phyloP scores from a whole-genome alignment of 2,888 invertebrate genomes.

The Macrosoma leucophasiata region DNA sequence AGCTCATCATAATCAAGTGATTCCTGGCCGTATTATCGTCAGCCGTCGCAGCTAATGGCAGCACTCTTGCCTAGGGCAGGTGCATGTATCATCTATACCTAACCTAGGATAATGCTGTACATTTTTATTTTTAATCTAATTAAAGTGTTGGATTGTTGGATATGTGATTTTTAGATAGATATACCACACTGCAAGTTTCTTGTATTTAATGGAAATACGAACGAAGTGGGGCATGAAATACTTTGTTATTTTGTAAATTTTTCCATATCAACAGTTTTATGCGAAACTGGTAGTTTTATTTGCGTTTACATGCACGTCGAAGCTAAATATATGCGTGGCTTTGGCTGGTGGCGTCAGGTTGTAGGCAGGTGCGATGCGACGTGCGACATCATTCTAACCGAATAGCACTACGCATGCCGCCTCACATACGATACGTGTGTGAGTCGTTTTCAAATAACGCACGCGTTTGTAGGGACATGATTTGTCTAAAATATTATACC shows the following conservation, averaged over 20 bases:
- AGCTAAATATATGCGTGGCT: conserved; percentile 23
- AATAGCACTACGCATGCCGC: conserved; percentile 11
- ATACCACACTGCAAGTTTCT: too few relatives aligned
- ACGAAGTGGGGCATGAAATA: too few relatives aligned
- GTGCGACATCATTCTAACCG: conserved; percentile 24
- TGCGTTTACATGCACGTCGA: conserved; percentile 15
- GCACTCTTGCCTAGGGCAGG: conserved; percentile 21
- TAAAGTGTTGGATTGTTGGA: conserved; percentile 25
- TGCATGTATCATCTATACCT: too few relatives aligned
- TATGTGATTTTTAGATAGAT: too few relatives aligned
- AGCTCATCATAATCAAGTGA: conserved; percentile 26
- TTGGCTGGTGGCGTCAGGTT: conserved; percentile 26
- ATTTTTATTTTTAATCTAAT: conserved; percentile 20
- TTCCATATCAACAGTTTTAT: conserved; percentile 10
- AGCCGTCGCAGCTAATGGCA: conserved; percentile 30
- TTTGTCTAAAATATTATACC: too few relatives aligned
- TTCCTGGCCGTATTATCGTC: conserved; percentile 19
- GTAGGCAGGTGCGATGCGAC: conserved; percentile 29
- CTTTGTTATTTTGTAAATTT: conserved; percentile 4
- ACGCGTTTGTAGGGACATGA: too few relatives aligned
- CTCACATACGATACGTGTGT: too few relatives aligned
- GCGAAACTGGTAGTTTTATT: conserved; percentile 17
- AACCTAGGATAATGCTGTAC: conserved; percentile 18
- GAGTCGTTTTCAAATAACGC: too few relatives aligned
- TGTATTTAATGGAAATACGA: too few relatives aligned